Evolutionary conservation across 2,113 vertebrate species (phyloP).

Genomic region (Shinisaurus crocodilurus): DNA sequence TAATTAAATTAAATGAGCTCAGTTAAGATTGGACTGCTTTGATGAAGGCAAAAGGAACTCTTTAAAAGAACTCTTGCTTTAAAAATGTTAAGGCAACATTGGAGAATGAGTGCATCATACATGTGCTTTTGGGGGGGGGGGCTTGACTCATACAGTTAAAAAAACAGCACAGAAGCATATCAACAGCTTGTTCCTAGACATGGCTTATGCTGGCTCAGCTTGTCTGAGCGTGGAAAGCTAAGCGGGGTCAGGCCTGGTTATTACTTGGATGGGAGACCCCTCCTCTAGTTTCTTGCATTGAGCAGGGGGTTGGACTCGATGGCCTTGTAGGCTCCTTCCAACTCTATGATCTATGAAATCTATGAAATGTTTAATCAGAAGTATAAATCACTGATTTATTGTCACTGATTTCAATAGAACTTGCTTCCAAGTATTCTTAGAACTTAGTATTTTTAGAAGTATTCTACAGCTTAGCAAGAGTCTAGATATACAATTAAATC

Average conservation of each 20-base stretch:
- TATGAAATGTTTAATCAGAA: neutral
- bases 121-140: no score
- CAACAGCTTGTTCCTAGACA: neutral
- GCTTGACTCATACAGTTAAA: neutral
- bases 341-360: no score
- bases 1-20: conserved; percentile 53
- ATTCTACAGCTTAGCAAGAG: neutral
- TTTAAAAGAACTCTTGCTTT: conserved; percentile 34
- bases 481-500: neutral
- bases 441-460: no score
- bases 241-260: no score
- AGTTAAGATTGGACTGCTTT: conserved; percentile 46
- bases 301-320: no score
- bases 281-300: no score
- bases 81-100: neutral
- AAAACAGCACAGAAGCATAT: neutral
- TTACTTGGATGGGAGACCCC: no score
- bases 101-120: neutral
- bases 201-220: no score
- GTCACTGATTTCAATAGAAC: neutral
- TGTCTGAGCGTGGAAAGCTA: no score
- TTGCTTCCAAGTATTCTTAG: neutral
- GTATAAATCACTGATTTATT: neutral
- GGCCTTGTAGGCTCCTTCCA: no score
- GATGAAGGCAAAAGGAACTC: conserved; percentile 15